These are phyloP conservation scores for Pseudachorutes palmiensis DNA, from an alignment of 1,140 invertebrate genomes.

Conservation along the genomic window DNA sequence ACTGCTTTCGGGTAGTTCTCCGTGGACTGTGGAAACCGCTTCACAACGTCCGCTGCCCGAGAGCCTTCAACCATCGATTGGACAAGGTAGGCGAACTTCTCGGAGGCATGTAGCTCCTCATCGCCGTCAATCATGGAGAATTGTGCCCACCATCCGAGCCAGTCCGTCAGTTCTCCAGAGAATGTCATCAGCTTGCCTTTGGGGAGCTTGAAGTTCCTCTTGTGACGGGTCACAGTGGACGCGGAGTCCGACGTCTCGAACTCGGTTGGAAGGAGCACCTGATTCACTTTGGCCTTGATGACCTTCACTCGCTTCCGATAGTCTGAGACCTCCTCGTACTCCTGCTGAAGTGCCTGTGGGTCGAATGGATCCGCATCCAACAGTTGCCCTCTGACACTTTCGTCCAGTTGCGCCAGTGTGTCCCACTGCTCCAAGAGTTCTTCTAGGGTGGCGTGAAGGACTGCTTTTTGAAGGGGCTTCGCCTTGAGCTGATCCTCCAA, in stretches of 20 bases:
- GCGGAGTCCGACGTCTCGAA: background rate
- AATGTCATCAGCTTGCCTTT: slow-evolving; percentile 40
- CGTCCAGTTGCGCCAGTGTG: too few relatives aligned
- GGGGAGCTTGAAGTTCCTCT: slow-evolving; percentile 34
- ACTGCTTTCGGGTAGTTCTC: slow-evolving; percentile 11
- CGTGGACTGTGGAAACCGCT: slow-evolving; percentile 1
- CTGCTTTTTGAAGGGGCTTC: too few relatives aligned
- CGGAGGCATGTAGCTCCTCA: slow-evolving; percentile 28
- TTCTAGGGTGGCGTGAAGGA: too few relatives aligned
- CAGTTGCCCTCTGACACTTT: too few relatives aligned
- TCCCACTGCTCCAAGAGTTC: too few relatives aligned
- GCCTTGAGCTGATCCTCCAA: too few relatives aligned
- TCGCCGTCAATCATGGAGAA: slow-evolving; percentile 42
- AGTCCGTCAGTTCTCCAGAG: slow-evolving; percentile 39
- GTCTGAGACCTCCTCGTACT: too few relatives aligned
- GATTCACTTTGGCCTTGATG: background rate
- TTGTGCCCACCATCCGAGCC: slow-evolving; percentile 41
- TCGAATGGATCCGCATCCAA: too few relatives aligned
- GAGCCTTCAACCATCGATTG: slow-evolving; percentile 29
- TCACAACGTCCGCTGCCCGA: background rate
- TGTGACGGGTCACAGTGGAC: background rate
- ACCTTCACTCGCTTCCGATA: too few relatives aligned
- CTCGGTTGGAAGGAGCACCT: too few relatives aligned
- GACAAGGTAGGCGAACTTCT: slow-evolving; percentile 39
- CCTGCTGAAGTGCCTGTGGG: too few relatives aligned